Base-by-base conservation (phyloP, 2,888 invertebrate genomes). In the Agrilus mali region DNA sequence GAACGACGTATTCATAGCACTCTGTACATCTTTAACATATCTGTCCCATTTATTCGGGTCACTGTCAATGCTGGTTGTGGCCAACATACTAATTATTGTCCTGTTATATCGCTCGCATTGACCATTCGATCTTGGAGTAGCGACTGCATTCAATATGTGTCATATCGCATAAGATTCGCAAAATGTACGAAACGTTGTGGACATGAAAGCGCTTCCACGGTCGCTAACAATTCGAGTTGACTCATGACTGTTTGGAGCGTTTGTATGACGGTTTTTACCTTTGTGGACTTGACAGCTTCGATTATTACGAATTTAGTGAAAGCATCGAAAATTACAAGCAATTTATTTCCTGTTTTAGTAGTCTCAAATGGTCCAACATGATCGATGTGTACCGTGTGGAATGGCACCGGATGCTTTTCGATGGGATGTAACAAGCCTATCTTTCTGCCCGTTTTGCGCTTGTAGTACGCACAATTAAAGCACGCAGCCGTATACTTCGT, bases 301-400 rank as follows among this genome's bases (percentile, higher is more conserved):
- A 20, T 63, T 13, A n/a, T n/a, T n/a, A n/a, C n/a, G n/a, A n/a
- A n/a, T n/a, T n/a, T n/a, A n/a, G n/a, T n/a, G n/a, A n/a, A n/a
- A n/a, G n/a, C n/a, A n/a, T n/a, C n/a, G n/a, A n/a, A n/a, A n/a
- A n/a, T n/a, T n/a, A n/a, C n/a, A n/a, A n/a, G n/a, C n/a, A n/a
- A n/a, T n/a, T n/a, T n/a, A n/a, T n/a, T n/a, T n/a, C 56, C 55
- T 1, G 41, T 50, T 20, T 48, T 54, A 33, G 56, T 59, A 20
- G 50, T 53, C 7, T 59, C 53, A 46, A 67, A 67, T 10, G 64
- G 64, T 1, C 63, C 63, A 6, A 66, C 42, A 44, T 67, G 65
- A 47, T 67, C 66, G 1, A 65, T 40, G 45, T 66, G 64, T 13
- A 66, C 16, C 1, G 62, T 64, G 41, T 64, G 58, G 36, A 67